phyloP scores from a whole-genome alignment of 2,888 invertebrate genomes.

The Prosopocoilus inquinatus region DNA sequence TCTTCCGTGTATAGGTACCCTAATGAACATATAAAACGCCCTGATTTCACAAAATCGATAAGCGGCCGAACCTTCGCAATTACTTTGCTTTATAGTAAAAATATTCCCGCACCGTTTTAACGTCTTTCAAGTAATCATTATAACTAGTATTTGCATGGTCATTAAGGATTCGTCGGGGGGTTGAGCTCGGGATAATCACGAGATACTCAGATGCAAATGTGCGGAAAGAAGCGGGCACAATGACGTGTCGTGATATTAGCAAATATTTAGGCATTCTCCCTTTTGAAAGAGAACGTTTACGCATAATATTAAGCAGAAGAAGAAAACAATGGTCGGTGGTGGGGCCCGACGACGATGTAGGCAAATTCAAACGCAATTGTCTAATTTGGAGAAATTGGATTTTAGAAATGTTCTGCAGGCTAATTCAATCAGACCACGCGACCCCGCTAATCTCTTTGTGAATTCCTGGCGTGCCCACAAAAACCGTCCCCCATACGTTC shows the following conservation, averaged over 20 bases:
- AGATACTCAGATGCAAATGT: conserved; percentile 15
- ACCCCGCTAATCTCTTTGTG: conserved; percentile 39
- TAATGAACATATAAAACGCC: no score
- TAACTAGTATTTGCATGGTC: conserved; percentile 6
- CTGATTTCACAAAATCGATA: no score
- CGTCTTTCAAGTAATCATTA: no score
- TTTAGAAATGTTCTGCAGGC: conserved; percentile 32
- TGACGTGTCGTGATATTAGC: background rate
- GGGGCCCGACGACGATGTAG: conserved; percentile 28
- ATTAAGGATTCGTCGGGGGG: conserved; percentile 6
- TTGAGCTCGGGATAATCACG: conserved; percentile 7
- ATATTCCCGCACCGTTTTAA: no score
- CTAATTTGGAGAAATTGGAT: conserved; percentile 41
- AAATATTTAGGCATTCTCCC: background rate
- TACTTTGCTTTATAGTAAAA: no score
- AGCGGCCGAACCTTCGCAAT: no score
- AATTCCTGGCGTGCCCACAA: conserved; percentile 24
- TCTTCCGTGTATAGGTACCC: no score
- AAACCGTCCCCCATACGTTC: conserved; percentile 30
- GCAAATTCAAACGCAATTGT: conserved; percentile 43
- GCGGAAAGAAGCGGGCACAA: no score
- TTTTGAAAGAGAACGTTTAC: no score
- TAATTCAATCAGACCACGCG: conserved; percentile 37
- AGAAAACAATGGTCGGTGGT: no score
- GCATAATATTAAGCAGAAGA: no score